phyloP scores from a whole-genome alignment of 2,113 vertebrate genomes.

The Atherinomorus stipes region DNA sequence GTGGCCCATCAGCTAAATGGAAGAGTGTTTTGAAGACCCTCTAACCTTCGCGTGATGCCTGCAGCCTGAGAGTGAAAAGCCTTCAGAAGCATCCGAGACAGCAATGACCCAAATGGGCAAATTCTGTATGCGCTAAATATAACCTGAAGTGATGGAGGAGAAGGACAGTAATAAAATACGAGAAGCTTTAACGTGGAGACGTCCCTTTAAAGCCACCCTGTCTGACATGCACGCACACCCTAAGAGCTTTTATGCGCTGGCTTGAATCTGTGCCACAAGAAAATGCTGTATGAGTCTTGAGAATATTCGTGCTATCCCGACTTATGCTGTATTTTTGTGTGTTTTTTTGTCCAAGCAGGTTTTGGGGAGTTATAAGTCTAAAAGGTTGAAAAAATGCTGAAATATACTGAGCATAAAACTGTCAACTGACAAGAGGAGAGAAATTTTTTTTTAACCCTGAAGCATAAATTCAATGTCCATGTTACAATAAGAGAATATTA shows the following conservation, averaged over 20 bases:
- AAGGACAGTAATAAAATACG: constrained; percentile 3
- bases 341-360: background rate
- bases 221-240: background rate
- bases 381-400: no score
- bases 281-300: background rate
- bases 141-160: constrained; percentile 37
- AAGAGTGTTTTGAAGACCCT: constrained; percentile 17
- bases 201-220: background rate
- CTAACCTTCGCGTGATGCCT: constrained; percentile 17
- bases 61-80: constrained; percentile 28
- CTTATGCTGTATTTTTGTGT: background rate
- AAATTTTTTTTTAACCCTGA: no score
- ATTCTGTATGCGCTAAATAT: constrained; percentile 43
- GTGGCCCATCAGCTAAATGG: constrained; percentile 37
- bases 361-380: background rate
- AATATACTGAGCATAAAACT: no score
- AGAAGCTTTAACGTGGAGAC: constrained; percentile 12
- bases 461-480: no score
- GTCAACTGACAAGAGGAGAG: no score
- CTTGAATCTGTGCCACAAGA: background rate
- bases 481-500: no score
- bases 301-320: background rate
- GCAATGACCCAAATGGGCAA: constrained; percentile 51
- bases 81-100: background rate
- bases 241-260: background rate